Base-by-base conservation (phyloP, 2,113 vertebrate species). In the Cephalopterus ornatus region DNA sequence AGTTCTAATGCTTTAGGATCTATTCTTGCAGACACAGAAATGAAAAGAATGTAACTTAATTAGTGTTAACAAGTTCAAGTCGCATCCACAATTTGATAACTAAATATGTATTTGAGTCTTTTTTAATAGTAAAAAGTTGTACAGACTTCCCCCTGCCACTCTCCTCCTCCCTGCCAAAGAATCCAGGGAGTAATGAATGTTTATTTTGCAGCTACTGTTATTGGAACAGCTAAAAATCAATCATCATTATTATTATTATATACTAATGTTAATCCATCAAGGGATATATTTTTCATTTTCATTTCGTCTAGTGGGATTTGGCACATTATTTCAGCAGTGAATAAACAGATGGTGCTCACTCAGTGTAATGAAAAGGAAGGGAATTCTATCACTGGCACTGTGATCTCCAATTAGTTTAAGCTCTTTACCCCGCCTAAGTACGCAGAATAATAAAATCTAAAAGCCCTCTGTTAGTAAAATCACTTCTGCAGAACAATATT, bases 271-370 rank as follows among this genome's bases (percentile, higher is more conserved):
- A 89, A 95, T 88, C 81, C 71, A 83, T 39, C 61, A 81, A 72
- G 61, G 56, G 80, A 93, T 93, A 63, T 88, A 83, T 88, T 88
- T 93, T 95, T 90, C 71, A 89, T 95, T 95, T 95, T 74, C 52
- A 50, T 95, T 95, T 96, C 18, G 83, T 85, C 62, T 62, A 79
- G 46, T 44, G 50, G 62, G 81, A 76, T 76, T 46, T 79, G 52
- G 41, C 16, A 72, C 32, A 39, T 82, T 79, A 94, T 79, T 91
- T 52, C 63, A 88, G 71, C 33, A 77, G 61, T 55, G 63, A 85
- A 76, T 8, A 96, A 61, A 79, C 85, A 96, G 62, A 93, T 55
- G 62, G 71, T 77, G 52, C 56, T 82, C 84, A 82, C 19, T 85
- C 78, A 73, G 20, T 42, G 46, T 71, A 94, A 90, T 93, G 75